A percentile compares a stretch with the other conserved stretches of the same genome.
These are phyloP conservation scores for Bubalus kerabau DNA, from an alignment of 2,113 vertebrate genomes.

Conservation along the genomic window DNA sequence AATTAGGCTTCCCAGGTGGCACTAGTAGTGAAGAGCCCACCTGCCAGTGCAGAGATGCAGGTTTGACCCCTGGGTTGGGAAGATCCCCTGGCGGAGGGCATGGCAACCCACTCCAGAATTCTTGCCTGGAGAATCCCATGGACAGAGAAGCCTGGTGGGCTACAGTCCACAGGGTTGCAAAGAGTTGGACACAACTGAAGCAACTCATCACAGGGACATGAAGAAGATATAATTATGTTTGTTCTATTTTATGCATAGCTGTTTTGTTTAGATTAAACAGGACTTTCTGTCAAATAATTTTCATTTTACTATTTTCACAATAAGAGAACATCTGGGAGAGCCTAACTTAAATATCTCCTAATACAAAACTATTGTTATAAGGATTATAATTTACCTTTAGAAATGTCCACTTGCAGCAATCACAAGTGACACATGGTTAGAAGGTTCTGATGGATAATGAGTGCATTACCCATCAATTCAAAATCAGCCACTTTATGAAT, in stretches of 20 bases:
- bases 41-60: not conserved
- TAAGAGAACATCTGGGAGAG: not conserved
- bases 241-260: not conserved
- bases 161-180: not conserved
- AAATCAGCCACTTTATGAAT: not conserved
- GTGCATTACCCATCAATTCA: not conserved
- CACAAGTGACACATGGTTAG: not conserved
- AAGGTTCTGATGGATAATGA: not conserved
- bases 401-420: not conserved
- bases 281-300: not conserved
- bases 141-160: not conserved
- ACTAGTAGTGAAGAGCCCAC: not conserved
- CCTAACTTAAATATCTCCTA: not conserved
- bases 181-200: not conserved
- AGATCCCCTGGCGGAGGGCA: not conserved
- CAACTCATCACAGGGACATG: not conserved
- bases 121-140: not conserved
- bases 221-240: not conserved
- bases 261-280: not conserved
- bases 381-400: constrained; percentile 14
- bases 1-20: not conserved
- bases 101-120: not conserved
- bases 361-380: not conserved
- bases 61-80: not conserved
- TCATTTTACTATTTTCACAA: not conserved